These are phyloP conservation scores for Seriola quinqueradiata DNA, from an alignment of 2,113 vertebrate genomes.

Conservation along the genomic window DNA sequence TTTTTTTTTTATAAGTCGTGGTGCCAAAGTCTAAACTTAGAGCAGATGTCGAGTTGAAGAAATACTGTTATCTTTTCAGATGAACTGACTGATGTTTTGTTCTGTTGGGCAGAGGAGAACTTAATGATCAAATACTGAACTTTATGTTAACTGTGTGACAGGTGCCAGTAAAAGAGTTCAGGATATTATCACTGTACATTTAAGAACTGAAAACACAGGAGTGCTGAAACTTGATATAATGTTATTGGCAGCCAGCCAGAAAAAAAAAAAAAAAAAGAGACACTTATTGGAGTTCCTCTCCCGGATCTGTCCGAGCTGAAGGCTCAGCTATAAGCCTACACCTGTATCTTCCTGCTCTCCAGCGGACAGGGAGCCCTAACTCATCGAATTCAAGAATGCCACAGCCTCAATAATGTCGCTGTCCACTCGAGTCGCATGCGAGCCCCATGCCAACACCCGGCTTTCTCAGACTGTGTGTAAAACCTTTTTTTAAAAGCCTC, in stretches of 20 bases:
- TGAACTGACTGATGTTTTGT: slow-evolving; percentile 11
- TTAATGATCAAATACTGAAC: slow-evolving; percentile 5
- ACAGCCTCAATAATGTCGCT: slow-evolving; percentile 63
- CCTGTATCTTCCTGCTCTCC: slow-evolving; percentile 55
- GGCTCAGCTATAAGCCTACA: slow-evolving; percentile 53
- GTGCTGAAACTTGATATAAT: slow-evolving; percentile 58
- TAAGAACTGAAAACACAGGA: slow-evolving; percentile 53
- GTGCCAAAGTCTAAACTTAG: slow-evolving; percentile 46
- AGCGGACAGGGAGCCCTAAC: slow-evolving; percentile 56
- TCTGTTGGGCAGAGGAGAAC: not conserved
- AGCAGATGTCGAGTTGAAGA: slow-evolving; percentile 33
- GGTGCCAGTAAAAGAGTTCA: slow-evolving; percentile 32
- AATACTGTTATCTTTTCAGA: slow-evolving; percentile 23
- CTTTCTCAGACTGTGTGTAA: slow-evolving; percentile 64
- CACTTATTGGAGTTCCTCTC: slow-evolving; percentile 57
- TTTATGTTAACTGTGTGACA: slow-evolving; percentile 30
- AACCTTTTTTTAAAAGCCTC: slow-evolving; percentile 52
- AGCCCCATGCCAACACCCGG: slow-evolving; percentile 54
- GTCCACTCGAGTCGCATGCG: slow-evolving; percentile 60
- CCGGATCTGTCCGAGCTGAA: slow-evolving; percentile 48
- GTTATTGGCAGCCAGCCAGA: slow-evolving; percentile 58
- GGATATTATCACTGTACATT: slow-evolving; percentile 50
- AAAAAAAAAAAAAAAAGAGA: slow-evolving; percentile 42
- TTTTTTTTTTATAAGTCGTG: not conserved
- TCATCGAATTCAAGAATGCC: slow-evolving; percentile 78